These are phyloP conservation scores for Amphiura filiformis DNA, from an alignment of 35 echinoderm and acorn worm species.

Conservation along the genomic window DNA sequence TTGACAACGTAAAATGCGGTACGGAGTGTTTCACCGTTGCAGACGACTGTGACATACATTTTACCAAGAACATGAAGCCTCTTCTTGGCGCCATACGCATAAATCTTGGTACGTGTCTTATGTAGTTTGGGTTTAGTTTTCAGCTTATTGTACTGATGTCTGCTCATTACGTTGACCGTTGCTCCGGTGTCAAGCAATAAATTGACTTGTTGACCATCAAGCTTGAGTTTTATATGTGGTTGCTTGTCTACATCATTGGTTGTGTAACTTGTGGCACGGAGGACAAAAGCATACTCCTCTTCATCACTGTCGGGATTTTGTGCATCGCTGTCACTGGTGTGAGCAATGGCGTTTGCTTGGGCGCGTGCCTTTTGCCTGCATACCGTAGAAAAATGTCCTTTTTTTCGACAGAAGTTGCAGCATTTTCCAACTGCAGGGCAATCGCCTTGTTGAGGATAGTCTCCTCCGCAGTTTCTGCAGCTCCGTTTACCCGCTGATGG, in stretches of 20 bases:
- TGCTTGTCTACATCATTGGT: neutral
- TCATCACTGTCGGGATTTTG: neutral
- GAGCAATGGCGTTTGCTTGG: neutral
- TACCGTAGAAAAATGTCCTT: too few species aligned
- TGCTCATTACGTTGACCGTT: constrained; percentile 65
- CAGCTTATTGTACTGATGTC: constrained; percentile 1
- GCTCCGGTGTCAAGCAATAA: constrained; percentile 58
- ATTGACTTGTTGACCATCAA: neutral
- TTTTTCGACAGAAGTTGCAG: too few species aligned
- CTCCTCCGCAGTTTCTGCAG: too few species aligned
- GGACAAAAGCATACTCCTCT: neutral
- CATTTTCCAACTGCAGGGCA: too few species aligned
- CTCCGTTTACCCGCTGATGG: too few species aligned
- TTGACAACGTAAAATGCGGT: constrained; percentile 53
- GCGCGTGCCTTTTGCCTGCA: too few species aligned
- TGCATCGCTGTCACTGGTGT: neutral
- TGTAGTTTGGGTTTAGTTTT: neutral
- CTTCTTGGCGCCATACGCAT: constrained; percentile 70
- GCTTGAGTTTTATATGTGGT: neutral
- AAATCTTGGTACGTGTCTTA: constrained; percentile 30
- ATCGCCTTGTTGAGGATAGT: too few species aligned
- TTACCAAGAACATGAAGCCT: constrained; percentile 48
- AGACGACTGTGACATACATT: constrained; percentile 24
- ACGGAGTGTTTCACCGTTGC: constrained; percentile 21
- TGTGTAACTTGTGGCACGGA: neutral